Evolutionary conservation across 2,888 invertebrate species (phyloP).

Genomic region (Allophyes oxyacanthae): DNA sequence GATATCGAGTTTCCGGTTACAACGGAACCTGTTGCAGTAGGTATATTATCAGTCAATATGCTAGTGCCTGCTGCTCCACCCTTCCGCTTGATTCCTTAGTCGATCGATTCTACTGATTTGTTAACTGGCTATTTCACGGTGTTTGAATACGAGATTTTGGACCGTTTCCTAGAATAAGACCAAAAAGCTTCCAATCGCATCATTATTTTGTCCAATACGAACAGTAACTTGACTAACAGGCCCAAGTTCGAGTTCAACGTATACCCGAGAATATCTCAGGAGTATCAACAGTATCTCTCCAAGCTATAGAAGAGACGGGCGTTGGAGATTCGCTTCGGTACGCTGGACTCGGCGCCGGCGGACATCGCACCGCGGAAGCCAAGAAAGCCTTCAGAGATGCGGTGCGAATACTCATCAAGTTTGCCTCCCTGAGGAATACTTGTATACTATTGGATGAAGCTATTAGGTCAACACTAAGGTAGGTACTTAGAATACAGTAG

Average conservation of each 20-base stretch:
- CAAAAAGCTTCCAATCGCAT: too few species aligned
- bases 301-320: slow-evolving; percentile 75
- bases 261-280: slow-evolving; percentile 83
- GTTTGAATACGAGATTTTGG: too few species aligned
- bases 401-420: slow-evolving; percentile 81
- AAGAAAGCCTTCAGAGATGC: slow-evolving; percentile 82
- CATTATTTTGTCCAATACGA: not conserved
- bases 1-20: too few species aligned
- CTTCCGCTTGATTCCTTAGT: too few species aligned
- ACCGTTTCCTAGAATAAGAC: too few species aligned
- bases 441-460: slow-evolving; percentile 79
- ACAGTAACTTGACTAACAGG: slow-evolving; percentile 59
- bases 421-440: slow-evolving; percentile 83
- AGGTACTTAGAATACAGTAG: too few species aligned
- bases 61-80: too few species aligned
- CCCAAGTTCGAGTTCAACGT: slow-evolving; percentile 80
- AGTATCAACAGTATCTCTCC: slow-evolving; percentile 76
- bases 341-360: slow-evolving; percentile 82
- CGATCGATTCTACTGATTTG: too few species aligned
- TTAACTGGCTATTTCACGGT: too few species aligned
- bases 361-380: slow-evolving; percentile 79
- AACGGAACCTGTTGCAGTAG: too few species aligned
- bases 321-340: slow-evolving; percentile 75
- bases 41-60: too few species aligned
- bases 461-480: slow-evolving; percentile 80